A percentile compares a stretch with the other conserved stretches of the same genome.
These are phyloP conservation scores for Caprella mutica DNA, from an alignment of 2,888 invertebrate genomes.

Conservation along the genomic window DNA sequence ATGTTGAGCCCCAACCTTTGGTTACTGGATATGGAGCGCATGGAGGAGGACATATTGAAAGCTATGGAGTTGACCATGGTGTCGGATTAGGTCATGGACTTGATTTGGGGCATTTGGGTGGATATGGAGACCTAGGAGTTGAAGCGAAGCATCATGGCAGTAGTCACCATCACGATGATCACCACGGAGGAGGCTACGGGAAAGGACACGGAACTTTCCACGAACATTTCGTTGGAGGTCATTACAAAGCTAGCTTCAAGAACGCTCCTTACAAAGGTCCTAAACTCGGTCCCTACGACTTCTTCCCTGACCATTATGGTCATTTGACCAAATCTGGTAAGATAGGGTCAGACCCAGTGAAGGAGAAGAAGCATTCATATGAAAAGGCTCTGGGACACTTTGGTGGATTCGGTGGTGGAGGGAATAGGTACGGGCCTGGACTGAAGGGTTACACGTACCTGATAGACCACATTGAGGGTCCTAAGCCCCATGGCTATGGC, in stretches of 20 bases:
- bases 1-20: too few species aligned
- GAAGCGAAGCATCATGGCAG: not conserved
- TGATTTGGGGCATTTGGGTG: not conserved
- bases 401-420: slow-evolving; percentile 32
- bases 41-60: not conserved
- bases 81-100: not conserved
- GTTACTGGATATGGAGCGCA: not conserved
- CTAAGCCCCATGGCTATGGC: not conserved
- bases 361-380: slow-evolving; percentile 19
- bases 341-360: slow-evolving; percentile 29
- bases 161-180: not conserved
- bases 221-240: not conserved
- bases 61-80: not conserved
- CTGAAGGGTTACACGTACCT: slow-evolving; percentile 2
- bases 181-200: slow-evolving; percentile 4
- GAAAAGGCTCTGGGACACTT: slow-evolving; percentile 20
- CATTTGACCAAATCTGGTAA: slow-evolving; percentile 24
- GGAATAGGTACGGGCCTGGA: slow-evolving; percentile 16
- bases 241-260: slow-evolving; percentile 13
- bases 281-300: slow-evolving; percentile 23
- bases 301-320: slow-evolving; percentile 19
- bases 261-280: slow-evolving; percentile 26
- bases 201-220: not conserved
- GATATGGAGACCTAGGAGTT: not conserved
- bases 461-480: slow-evolving; percentile 5